Percentiles rank a stretch among this genome's conserved stretches.
Evolutionary conservation across 2,888 invertebrate genomes (phyloP).

Genomic region (Cetonia aurata): DNA sequence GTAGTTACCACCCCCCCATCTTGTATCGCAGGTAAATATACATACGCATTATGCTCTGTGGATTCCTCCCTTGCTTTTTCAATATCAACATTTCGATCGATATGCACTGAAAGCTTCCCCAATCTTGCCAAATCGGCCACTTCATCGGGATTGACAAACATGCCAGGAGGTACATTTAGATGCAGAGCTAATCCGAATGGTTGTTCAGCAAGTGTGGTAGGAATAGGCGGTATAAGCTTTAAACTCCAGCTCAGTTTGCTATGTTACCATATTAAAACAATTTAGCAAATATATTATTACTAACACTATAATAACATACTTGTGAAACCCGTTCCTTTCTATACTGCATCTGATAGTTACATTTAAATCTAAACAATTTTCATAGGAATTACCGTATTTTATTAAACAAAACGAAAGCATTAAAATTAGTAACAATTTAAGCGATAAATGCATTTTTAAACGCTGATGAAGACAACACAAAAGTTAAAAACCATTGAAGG

Average conservation of each 20-base stretch:
- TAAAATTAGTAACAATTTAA: not conserved
- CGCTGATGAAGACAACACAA: too few relatives aligned
- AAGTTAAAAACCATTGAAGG: too few relatives aligned
- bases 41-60: constrained; percentile 59
- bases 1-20: constrained; percentile 59
- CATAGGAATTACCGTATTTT: constrained; percentile 15
- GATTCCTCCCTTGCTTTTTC: constrained; percentile 65
- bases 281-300: not conserved
- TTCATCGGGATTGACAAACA: constrained; percentile 67
- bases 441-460: too few relatives aligned
- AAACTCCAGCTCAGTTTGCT: constrained; percentile 67
- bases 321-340: constrained; percentile 68
- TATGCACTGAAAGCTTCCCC: constrained; percentile 58
- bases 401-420: not conserved
- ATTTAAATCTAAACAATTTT: constrained; percentile 59
- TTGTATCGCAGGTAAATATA: constrained; percentile 60
- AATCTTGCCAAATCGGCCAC: constrained; percentile 63
- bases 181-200: constrained; percentile 61
- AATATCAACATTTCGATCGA: constrained; percentile 64
- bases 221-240: constrained; percentile 59
- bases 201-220: constrained; percentile 52
- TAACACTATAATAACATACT: constrained; percentile 56
- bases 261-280: constrained; percentile 47
- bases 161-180: constrained; percentile 62
- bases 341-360: constrained; percentile 64